A percentile compares a stretch with the other conserved stretches of the same genome.
Conservation (phyloP, 2,113 vertebrate species). For the Tetrax tetrax region DNA sequence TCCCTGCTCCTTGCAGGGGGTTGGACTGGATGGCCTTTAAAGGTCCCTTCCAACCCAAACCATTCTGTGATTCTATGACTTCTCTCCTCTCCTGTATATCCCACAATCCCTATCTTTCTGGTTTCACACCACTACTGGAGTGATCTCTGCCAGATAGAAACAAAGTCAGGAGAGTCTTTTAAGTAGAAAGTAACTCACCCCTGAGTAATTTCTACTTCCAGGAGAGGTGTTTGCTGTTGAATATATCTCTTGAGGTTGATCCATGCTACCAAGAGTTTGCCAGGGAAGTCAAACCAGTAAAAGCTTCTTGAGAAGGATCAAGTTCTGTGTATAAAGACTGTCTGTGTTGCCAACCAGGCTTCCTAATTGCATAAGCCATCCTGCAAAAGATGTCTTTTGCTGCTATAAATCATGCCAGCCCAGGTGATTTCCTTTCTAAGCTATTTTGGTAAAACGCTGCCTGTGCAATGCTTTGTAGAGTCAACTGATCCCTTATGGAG, state of each 20-base stretch:
- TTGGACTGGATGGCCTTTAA: too few species aligned
- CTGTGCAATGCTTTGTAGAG: background rate
- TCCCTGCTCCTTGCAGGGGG: too few species aligned
- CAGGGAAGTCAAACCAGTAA: background rate
- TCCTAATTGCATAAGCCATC: background rate
- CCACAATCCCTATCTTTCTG: background rate
- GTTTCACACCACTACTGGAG: background rate
- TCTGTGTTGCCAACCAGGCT: background rate
- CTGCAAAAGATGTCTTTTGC: background rate
- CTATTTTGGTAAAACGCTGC: constrained; percentile 16
- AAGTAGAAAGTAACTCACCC: background rate
- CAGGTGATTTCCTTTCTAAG: background rate
- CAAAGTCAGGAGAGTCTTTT: background rate
- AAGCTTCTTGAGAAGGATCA: background rate
- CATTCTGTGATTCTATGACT: too few species aligned
- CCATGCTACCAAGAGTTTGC: background rate
- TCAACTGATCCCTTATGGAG: background rate
- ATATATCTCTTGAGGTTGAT: background rate
- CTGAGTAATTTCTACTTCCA: background rate
- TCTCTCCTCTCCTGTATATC: background rate
- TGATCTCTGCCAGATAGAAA: background rate
- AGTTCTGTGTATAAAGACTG: background rate
- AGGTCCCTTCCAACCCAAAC: too few species aligned
- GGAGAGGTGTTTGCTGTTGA: background rate
- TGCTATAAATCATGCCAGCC: background rate